These are phyloP conservation scores for Dendrocincla fuliginosa DNA, from an alignment of 2,797 vertebrate species.

Conservation along the genomic window DNA sequence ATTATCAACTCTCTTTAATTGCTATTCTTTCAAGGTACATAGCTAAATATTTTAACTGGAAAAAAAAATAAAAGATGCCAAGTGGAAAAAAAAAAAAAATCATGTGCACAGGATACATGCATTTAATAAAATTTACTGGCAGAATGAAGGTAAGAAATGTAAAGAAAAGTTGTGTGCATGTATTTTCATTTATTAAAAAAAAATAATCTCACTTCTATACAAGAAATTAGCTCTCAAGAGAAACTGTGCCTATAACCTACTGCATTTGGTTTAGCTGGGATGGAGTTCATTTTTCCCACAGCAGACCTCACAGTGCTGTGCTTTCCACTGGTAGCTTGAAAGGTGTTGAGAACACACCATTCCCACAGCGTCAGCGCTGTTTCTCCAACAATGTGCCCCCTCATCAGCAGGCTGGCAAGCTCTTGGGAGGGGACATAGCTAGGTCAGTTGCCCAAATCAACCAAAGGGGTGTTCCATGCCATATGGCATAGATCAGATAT, in stretches of 20 bases:
- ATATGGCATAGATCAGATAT: neutral
- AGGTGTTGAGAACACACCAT: neutral
- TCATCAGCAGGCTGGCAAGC: neutral
- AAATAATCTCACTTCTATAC: neutral
- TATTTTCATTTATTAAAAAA: neutral
- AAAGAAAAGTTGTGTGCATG: neutral
- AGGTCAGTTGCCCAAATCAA: neutral
- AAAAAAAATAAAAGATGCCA: neutral
- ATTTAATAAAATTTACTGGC: neutral
- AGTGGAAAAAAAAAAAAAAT: neutral
- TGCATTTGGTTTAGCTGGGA: neutral
- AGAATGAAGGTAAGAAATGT: neutral
- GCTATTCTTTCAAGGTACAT: neutral
- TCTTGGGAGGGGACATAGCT: neutral
- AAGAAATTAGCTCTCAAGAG: neutral
- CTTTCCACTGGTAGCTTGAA: neutral
- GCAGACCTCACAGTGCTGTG: neutral
- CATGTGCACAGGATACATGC: neutral
- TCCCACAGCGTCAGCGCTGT: neutral
- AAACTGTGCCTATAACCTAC: neutral
- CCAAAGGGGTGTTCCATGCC: neutral
- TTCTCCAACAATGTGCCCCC: neutral
- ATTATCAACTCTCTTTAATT: neutral
- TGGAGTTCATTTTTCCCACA: neutral
- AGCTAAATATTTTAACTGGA: fast-evolving